Conservation (phyloP, 2,888 invertebrate species). For the Lithophane ornitopus region DNA sequence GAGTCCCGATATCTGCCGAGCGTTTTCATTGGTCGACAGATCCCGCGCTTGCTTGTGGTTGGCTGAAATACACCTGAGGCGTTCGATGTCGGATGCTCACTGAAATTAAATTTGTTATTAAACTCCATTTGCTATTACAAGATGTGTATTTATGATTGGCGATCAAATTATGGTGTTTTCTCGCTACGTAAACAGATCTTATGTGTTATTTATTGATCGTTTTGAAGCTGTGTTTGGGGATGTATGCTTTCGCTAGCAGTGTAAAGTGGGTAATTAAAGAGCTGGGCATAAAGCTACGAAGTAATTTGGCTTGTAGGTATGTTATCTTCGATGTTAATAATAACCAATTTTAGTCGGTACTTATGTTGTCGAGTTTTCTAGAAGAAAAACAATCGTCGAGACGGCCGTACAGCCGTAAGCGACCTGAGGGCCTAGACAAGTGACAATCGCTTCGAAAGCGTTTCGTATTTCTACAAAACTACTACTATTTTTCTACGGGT, state of each 20-base stretch:
- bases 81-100: slow-evolving; percentile 52
- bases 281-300: background rate
- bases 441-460: too few relatives aligned
- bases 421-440: too few relatives aligned
- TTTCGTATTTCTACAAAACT: too few relatives aligned
- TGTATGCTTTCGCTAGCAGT: slow-evolving; percentile 1
- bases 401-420: too few relatives aligned
- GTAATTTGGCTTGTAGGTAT: background rate
- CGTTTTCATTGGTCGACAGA: slow-evolving; percentile 62
- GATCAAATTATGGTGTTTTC: slow-evolving; percentile 67
- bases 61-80: slow-evolving; percentile 62
- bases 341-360: background rate
- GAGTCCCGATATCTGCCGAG: slow-evolving; percentile 40
- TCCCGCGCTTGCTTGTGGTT: slow-evolving; percentile 57
- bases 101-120: slow-evolving; percentile 68
- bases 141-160: slow-evolving; percentile 64
- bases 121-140: slow-evolving; percentile 58
- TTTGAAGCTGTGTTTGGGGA: background rate
- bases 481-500: too few relatives aligned
- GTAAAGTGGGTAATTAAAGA: slow-evolving; percentile 16
- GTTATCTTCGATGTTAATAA: background rate
- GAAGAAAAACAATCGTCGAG: background rate
- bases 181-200: slow-evolving; percentile 49
- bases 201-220: slow-evolving; percentile 25
- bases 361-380: background rate